Evolutionary conservation across 2,113 vertebrate species (phyloP), one percentile per base, ranked within the genome.

Genomic region (Neolamprologus hecqui): DNA sequence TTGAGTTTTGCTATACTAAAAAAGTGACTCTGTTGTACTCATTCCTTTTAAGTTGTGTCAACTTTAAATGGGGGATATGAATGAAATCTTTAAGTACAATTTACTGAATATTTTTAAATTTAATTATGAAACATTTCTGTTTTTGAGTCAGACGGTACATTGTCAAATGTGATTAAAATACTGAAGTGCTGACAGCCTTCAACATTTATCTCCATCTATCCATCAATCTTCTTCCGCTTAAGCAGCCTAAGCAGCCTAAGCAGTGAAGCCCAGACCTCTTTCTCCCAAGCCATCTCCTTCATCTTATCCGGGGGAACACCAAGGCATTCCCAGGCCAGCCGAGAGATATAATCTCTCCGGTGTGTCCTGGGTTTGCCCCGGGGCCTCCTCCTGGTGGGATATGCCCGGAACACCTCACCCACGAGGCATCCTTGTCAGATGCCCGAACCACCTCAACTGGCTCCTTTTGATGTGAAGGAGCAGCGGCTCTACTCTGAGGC

Each of bases 141-240:
- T 19, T 60, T 60, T 0, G 0, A 33, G 14, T 60, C 57, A 33
- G 1, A 60, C 0, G 0, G 28, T 60, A 60, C 28, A 60, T 6
- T 60, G 28, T 60, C 0, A 60, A 60, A 60, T 60, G 57, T 60
- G 6, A 60, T 60, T 31, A 60, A 60, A 60, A 60, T 19, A 0
- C 57, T 60, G 0, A 60, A 1, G 0, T 33, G 5, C 26, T 58
- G 14, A 31, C 0, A 60, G 26, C 57, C 26, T 60, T 60, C 26
- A 6, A 60, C 57, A 17, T 60, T 4, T 60, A 31, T 17, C 57
- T 31, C 8, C 7, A 58, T 58, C 2, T 19, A 6, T 33, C 57
- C 0, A 60, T 60, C 0, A 0, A 10, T 60, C 28, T 60, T 60
- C 14, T 60, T 60, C 58, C 0, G 0, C 58, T 63, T 19, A 60